A percentile compares a stretch with the other conserved stretches of the same genome.
Conservation (phyloP, 2,888 invertebrate genomes). For the Sphinx pinastri region DNA sequence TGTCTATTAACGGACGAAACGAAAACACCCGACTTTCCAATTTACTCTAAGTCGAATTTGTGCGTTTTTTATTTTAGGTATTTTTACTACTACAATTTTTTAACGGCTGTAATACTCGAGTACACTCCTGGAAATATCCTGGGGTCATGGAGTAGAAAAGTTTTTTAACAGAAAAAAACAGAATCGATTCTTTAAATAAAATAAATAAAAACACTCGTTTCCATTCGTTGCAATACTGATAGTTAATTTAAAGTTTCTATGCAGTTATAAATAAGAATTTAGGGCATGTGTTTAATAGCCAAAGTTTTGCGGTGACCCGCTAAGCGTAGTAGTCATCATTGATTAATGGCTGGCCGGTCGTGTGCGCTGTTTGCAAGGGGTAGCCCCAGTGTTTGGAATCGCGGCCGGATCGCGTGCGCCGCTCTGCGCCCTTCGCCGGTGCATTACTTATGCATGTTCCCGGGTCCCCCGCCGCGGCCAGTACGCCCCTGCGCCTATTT, state of each 20-base stretch:
- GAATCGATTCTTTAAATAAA: background rate
- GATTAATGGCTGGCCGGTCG: slow-evolving; percentile 67
- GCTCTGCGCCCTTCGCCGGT: slow-evolving; percentile 69
- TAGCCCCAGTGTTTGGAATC: slow-evolving; percentile 61
- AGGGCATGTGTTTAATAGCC: slow-evolving; percentile 3
- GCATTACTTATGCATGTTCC: slow-evolving; percentile 81
- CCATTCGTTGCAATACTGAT: background rate
- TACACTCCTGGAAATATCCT: background rate
- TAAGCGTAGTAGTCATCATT: slow-evolving; percentile 59
- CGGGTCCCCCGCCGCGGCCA: slow-evolving; percentile 47
- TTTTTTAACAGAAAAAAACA: background rate
- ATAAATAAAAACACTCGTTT: background rate
- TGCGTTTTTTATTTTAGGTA: background rate
- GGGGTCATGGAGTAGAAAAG: background rate
- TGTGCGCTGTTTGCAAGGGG: slow-evolving; percentile 58
- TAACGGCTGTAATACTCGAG: background rate
- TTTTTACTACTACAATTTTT: background rate
- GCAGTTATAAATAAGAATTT: slow-evolving; percentile 5
- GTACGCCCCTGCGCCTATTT: slow-evolving; percentile 61
- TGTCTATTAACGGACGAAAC: slow-evolving; percentile 55
- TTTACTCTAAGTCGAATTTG: background rate
- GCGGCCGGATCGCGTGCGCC: slow-evolving; percentile 74
- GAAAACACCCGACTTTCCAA: slow-evolving; percentile 21
- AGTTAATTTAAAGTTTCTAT: background rate
- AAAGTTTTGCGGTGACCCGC: slow-evolving; percentile 25